Evolutionary conservation across 1,140 invertebrate species (phyloP).

Genomic region (Ostrea edulis): DNA sequence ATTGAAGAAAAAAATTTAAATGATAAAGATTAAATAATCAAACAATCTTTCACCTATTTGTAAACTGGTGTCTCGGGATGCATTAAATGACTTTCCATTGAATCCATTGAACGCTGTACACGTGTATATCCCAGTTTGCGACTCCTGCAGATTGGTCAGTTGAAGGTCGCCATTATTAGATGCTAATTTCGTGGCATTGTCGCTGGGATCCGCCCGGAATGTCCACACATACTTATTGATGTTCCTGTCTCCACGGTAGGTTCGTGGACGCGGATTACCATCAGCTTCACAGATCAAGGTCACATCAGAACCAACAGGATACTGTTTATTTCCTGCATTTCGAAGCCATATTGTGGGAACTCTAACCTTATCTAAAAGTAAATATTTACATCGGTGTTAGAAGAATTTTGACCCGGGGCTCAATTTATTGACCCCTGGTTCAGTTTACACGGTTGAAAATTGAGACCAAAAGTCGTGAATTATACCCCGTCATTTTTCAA

Average conservation of each 20-base stretch:
- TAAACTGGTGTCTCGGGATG: background rate
- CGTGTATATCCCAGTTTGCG: background rate
- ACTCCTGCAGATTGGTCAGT: background rate
- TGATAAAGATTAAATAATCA: too few relatives aligned
- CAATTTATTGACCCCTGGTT: too few relatives aligned
- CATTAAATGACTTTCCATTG: constrained; percentile 10
- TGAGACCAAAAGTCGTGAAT: too few relatives aligned
- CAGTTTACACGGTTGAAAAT: too few relatives aligned
- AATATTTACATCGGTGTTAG: too few relatives aligned
- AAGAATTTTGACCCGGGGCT: too few relatives aligned
- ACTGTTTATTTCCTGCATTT: background rate
- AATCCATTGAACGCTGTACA: constrained; percentile 33
- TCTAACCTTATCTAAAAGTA: constrained; percentile 31
- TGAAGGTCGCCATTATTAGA: background rate
- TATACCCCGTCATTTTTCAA: too few relatives aligned
- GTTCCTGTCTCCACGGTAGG: background rate
- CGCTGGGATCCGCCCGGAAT: background rate
- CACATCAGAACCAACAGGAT: background rate
- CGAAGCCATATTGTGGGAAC: background rate
- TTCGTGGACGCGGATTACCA: background rate
- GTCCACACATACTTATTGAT: constrained; percentile 21
- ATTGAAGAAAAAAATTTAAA: too few relatives aligned
- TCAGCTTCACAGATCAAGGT: background rate
- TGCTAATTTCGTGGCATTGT: background rate
- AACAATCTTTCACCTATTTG: background rate